Conservation (phyloP, 2,113 vertebrate genomes). For the Triplophysa siluroides region DNA sequence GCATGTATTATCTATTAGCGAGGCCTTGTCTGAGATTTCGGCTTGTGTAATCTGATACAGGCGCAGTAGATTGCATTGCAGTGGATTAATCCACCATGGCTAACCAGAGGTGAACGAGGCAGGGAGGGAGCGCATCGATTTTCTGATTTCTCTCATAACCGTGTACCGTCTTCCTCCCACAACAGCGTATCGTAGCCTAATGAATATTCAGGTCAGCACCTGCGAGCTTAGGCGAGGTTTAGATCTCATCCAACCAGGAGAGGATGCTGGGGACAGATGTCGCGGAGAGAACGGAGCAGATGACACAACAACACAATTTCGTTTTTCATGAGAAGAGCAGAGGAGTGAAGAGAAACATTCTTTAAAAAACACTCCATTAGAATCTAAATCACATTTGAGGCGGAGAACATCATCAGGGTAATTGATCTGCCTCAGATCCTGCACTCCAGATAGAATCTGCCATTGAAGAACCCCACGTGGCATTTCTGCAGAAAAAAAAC, state of each 20-base stretch:
- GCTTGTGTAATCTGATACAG: conserved; percentile 69
- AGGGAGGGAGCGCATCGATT: conserved; percentile 44
- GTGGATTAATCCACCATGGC: conserved; percentile 69
- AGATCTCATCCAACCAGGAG: conserved; percentile 13
- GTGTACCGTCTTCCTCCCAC: conserved; percentile 36
- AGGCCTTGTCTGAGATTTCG: conserved; percentile 64
- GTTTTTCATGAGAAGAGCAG: conserved; percentile 2
- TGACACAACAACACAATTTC: neutral
- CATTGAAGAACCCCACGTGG: neutral
- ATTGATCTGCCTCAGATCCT: conserved; percentile 18
- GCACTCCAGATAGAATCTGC: conserved; percentile 12
- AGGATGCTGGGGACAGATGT: conserved; percentile 19
- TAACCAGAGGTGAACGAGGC: conserved; percentile 54
- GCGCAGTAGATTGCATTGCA: conserved; percentile 57
- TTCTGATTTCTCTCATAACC: conserved; percentile 44
- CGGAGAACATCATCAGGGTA: neutral
- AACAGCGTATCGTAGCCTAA: conserved; percentile 11
- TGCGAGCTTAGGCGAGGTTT: conserved; percentile 26
- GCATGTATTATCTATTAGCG: conserved; percentile 67
- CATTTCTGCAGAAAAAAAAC: neutral
- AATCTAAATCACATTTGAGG: neutral
- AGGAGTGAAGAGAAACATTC: neutral
- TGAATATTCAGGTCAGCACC: conserved; percentile 49
- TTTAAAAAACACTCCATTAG: neutral
- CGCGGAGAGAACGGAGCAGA: neutral